Evolutionary conservation across 2,888 invertebrate species (phyloP), one percentile per base, ranked within the genome.

Genomic region (Rhagonycha lutea): DNA sequence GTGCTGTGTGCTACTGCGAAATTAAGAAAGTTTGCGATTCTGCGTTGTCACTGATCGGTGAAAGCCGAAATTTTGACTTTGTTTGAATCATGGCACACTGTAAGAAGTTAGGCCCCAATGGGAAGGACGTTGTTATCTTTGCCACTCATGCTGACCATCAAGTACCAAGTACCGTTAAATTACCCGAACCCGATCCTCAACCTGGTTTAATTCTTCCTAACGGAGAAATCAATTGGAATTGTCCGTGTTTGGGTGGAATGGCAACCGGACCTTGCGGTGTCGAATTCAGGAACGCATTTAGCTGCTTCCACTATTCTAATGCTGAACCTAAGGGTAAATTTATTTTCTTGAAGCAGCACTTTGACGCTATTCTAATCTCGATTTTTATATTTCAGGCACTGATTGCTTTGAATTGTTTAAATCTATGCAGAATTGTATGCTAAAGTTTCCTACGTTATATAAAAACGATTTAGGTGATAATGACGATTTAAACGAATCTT

Each of bases 211-310:
- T 98, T 80, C 89, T 95, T 74, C 90, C 94, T 0, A 94, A 94
- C 87, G 98, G 98, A 5, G 92, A 94, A 78, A 97, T 98, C 80
- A 98, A 98, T 89, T 98, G 98, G 98, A 95, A 95, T 86, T 98
- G 98, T 85, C 98, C 98, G 0, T 98, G 98, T 86, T 90, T 98
- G 47, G 98, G 98, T 12, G 97, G 97, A n/a, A 98, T 98, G 96
- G 96, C 98, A 5, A 96, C 96, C 0, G 98, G 98, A 0, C 98
- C 98, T 0, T 98, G 98, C 87, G 98, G 97, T 0, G 91, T 94
- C 12, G 94, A 97, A 87, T 98, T 98, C 88, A 90, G 98, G 62
- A 95, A 97, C 81, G 97, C 98, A 2, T 98, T 98, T 88, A 94
- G 96, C 29, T 98, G 98, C 88, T 98, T 98, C 87, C 98, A 98